Evolutionary conservation across 2,888 invertebrate species (phyloP).

Genomic region (Drosophila multiciliata): DNA sequence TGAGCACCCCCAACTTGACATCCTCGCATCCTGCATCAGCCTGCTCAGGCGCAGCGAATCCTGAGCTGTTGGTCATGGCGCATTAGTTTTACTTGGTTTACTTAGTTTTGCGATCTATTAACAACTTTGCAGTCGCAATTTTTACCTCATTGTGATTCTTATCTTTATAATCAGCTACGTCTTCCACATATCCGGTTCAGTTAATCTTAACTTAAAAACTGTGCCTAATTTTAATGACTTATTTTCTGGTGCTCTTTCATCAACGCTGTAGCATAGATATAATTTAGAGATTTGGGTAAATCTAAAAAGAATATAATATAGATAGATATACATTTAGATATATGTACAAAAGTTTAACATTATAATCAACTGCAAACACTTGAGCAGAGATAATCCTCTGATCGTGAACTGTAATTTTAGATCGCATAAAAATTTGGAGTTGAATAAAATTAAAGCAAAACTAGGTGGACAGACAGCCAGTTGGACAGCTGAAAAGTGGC

Average conservation of each 20-base stretch:
- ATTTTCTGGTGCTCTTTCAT: background rate
- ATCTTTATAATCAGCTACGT: conserved; percentile 43
- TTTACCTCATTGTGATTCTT: conserved; percentile 33
- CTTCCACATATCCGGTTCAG: conserved; percentile 40
- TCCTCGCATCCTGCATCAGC: conserved; percentile 12
- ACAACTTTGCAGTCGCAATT: conserved; percentile 37
- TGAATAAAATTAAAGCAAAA: conserved; percentile 14
- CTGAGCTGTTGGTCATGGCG: conserved; percentile 65
- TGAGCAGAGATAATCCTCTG: background rate
- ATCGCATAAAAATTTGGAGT: conserved; percentile 7
- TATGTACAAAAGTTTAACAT: background rate
- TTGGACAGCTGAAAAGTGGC: conserved; percentile 21
- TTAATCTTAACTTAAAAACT: conserved; percentile 18
- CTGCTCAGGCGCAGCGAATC: conserved; percentile 64
- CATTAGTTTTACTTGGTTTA: conserved; percentile 42
- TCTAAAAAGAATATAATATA: background rate
- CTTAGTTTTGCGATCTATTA: conserved; percentile 35
- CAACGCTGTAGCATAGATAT: background rate
- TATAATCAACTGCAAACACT: background rate
- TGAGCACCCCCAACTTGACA: conserved; percentile 17
- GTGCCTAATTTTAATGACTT: conserved; percentile 39
- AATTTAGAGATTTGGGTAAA: background rate
- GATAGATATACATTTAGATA: background rate
- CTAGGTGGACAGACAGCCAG: background rate
- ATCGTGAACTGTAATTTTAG: conserved; percentile 1